phyloP scores from a whole-genome alignment of 2,797 vertebrate genomes.

The Knipowitschia caucasica region DNA sequence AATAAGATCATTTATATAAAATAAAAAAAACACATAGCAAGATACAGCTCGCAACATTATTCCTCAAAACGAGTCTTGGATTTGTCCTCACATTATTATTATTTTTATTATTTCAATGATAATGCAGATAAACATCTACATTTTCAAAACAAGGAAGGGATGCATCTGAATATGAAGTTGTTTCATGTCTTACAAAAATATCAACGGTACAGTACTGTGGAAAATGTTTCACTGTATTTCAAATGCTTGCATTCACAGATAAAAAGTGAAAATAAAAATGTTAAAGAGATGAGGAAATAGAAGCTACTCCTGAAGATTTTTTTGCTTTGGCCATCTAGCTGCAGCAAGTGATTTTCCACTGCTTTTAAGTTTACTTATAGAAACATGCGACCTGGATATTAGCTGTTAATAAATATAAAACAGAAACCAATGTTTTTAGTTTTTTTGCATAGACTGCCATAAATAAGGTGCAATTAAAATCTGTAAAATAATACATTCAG shows the following conservation, averaged over 20 bases:
- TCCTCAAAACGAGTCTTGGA: slow-evolving; percentile 49
- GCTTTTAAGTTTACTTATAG: slow-evolving; percentile 37
- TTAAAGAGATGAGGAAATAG: slow-evolving; percentile 47
- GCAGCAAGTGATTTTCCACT: slow-evolving; percentile 47
- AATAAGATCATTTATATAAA: slow-evolving; percentile 34
- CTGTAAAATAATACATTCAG: slow-evolving; percentile 70
- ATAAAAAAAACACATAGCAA: slow-evolving; percentile 44
- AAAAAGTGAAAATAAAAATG: slow-evolving; percentile 45
- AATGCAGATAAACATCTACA: too few relatives aligned
- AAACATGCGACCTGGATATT: slow-evolving; percentile 46
- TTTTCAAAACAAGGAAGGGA: slow-evolving; percentile 40
- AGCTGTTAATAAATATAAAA: slow-evolving; percentile 51
- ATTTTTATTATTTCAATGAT: slow-evolving; percentile 32
- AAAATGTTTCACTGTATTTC: slow-evolving; percentile 46
- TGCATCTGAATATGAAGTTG: slow-evolving; percentile 40
- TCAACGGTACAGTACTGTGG: slow-evolving; percentile 59
- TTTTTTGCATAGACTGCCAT: slow-evolving; percentile 70
- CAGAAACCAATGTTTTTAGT: slow-evolving; percentile 40
- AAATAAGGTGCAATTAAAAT: slow-evolving; percentile 70
- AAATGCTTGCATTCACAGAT: slow-evolving; percentile 33
- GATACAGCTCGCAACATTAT: slow-evolving; percentile 35
- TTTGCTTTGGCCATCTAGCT: slow-evolving; percentile 70
- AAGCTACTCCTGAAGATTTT: slow-evolving; percentile 61
- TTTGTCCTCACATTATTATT: slow-evolving; percentile 38
- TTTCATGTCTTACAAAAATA: slow-evolving; percentile 31